Base-by-base conservation (phyloP, 1,140 invertebrate species). In the Grapholita molesta region DNA sequence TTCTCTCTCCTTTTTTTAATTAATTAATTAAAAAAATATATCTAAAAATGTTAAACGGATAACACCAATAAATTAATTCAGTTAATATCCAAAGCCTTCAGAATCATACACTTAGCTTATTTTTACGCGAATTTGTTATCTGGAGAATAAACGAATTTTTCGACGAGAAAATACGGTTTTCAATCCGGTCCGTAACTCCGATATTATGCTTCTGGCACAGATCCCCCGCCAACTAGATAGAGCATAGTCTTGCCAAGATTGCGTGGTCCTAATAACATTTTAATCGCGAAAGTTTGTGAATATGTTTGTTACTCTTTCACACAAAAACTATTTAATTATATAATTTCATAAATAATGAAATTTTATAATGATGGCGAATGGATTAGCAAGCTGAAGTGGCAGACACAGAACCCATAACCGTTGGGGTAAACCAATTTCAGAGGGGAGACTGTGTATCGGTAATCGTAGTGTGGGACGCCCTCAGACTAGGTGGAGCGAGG, bases 161-260 rank as follows among this genome's bases (percentile, higher is more conserved):
- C 2, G 53, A n/a, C n/a, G 7, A 28, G 24, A 55, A 55, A 55
- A 55, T 55, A 55, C 25, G 12, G 53, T 28, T 25, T 55, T 55
- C 53, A 55, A 55, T 55, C 53, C 53, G 25, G 3, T 55, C 53
- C 53, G 53, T 55, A 55, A 55, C 24, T 55, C 53, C 12, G 53
- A 55, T 55, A 55, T 28, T 55, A 55, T 55, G 53, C 53, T 18
- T 48, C 18, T 48, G 8, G n/a, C 42, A 48, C n/a, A 48, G 42
- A 48, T 48, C 6, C 18, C 42, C 21, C 4, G 7, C 28, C n/a
- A 1, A 38, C 18, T 21, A 48, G 42, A 48, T 21, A 4, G 35
- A 5, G 35, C 3, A 7, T 18, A 42, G 6, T 15, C 3, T 12
- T n/a, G 4, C 1, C 3, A 42, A 30, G 7, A 30, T 4, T 15